Percentiles rank a stretch among this genome's conserved stretches.
phyloP scores from a whole-genome alignment of 2,797 vertebrate genomes.

The Nasua narica region DNA sequence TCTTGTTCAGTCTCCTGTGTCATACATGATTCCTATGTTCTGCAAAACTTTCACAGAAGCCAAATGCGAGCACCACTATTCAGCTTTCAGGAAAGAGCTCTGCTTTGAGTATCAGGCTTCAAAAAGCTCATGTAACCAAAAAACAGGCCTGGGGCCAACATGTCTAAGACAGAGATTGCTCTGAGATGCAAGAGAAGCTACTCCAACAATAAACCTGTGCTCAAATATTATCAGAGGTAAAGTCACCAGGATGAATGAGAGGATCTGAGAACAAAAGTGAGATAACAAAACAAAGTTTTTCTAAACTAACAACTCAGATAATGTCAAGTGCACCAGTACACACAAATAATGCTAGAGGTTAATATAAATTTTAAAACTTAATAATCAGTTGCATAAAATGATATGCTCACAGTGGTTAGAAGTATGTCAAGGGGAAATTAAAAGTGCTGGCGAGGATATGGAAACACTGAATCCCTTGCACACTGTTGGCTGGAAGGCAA shows the following conservation, averaged over 20 bases:
- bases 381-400: not conserved
- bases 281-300: not conserved
- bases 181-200: not conserved
- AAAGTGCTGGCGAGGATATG: not conserved
- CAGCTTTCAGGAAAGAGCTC: not conserved
- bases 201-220: not conserved
- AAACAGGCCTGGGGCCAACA: not conserved
- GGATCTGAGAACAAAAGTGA: not conserved
- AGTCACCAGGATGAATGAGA: not conserved
- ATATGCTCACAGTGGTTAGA: not conserved
- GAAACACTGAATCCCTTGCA: not conserved
- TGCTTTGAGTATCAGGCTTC: not conserved
- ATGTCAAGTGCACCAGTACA: not conserved
- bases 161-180: not conserved
- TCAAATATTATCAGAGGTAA: constrained; percentile 17
- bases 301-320: not conserved
- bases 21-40: not conserved
- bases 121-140: not conserved
- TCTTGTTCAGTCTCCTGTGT: not conserved
- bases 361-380: constrained; percentile 33
- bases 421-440: not conserved
- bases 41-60: not conserved
- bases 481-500: not conserved
- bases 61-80: not conserved
- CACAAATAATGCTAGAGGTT: not conserved